A percentile compares a stretch with the other conserved stretches of the same genome.
Evolutionary conservation across 2,888 invertebrate species (phyloP).

Genomic region (Frankliniella intonsa): DNA sequence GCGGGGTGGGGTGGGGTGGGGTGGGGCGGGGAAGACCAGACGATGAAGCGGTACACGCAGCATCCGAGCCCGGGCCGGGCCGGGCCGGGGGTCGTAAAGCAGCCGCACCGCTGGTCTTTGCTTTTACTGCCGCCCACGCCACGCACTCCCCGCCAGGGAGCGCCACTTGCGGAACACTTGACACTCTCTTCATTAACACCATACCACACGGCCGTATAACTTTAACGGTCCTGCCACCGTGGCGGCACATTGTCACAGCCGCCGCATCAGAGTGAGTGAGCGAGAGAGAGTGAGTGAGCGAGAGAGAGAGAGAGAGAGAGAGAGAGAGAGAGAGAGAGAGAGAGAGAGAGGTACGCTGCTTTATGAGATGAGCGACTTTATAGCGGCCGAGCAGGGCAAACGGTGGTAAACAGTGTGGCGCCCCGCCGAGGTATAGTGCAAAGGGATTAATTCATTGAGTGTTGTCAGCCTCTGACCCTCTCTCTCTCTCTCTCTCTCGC

Average conservation of each 20-base stretch:
- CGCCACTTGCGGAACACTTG: too few relatives aligned
- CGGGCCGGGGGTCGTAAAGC: neutral
- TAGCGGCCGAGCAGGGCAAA: too few relatives aligned
- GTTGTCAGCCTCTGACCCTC: neutral
- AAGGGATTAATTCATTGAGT: too few relatives aligned
- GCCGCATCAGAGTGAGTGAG: neutral
- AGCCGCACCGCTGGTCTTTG: too few relatives aligned
- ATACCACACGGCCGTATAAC: too few relatives aligned
- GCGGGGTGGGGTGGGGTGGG: neutral
- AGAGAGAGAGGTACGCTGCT: neutral
- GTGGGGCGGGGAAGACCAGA: neutral
- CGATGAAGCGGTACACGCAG: too few relatives aligned
- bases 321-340: conserved; percentile 2
- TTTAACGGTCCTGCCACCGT: neutral
- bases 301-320: neutral
- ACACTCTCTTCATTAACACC: too few relatives aligned
- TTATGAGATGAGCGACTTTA: too few relatives aligned
- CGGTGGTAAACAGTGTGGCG: too few relatives aligned
- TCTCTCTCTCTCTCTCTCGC: neutral
- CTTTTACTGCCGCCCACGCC: too few relatives aligned
- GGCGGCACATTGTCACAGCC: neutral
- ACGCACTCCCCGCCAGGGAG: too few relatives aligned
- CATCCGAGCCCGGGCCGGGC: neutral
- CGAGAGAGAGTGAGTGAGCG: neutral
- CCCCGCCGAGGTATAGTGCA: too few relatives aligned